These are phyloP conservation scores for Electrophaes corylata DNA, from an alignment of 2,888 invertebrate genomes.

Conservation along the genomic window DNA sequence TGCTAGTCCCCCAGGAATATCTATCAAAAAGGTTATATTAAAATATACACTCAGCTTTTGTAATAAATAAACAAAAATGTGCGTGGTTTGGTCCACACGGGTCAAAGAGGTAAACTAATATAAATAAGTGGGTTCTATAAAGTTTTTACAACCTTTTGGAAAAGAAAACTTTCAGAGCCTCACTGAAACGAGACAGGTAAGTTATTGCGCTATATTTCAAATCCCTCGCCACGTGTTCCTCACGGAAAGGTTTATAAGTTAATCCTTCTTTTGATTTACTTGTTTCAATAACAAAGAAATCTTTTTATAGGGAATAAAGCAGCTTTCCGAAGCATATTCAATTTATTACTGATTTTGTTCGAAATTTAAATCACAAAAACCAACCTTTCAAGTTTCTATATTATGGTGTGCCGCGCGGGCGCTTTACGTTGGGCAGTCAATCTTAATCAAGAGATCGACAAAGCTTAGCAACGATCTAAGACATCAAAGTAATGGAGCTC, in stretches of 20 bases:
- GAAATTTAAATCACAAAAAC: too few relatives aligned
- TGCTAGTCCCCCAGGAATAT: too few relatives aligned
- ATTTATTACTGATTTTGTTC: not conserved
- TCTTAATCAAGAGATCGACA: too few relatives aligned
- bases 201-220: constrained; percentile 58
- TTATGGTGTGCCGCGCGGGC: too few relatives aligned
- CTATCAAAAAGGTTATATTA: too few relatives aligned
- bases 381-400: too few relatives aligned
- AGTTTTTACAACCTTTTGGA: constrained; percentile 16
- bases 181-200: constrained; percentile 37
- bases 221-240: constrained; percentile 52
- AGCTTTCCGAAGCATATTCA: not conserved
- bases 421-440: too few relatives aligned
- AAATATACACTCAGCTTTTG: too few relatives aligned
- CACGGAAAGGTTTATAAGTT: constrained; percentile 45
- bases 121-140: constrained; percentile 12
- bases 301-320: constrained; percentile 10
- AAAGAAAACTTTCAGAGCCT: constrained; percentile 11
- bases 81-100: not conserved
- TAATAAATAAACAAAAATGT: too few relatives aligned
- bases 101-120: not conserved
- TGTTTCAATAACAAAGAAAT: constrained; percentile 34
- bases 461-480: too few relatives aligned
- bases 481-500: too few relatives aligned
- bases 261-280: constrained; percentile 43